phyloP scores from a whole-genome alignment of 2,888 invertebrate genomes.

The Lagria hirta region DNA sequence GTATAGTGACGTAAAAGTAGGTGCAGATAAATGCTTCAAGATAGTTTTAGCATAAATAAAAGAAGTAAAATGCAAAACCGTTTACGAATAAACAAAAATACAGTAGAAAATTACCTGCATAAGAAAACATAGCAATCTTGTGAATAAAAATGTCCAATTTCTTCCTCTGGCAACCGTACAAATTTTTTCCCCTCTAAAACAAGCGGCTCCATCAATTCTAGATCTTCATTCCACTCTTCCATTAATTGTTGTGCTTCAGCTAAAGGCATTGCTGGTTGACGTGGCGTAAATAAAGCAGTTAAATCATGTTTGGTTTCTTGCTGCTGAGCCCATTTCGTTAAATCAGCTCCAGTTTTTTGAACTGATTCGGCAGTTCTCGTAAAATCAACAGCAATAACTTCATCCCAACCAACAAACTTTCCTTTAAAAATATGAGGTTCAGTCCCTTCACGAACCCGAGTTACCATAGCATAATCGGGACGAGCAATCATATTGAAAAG shows the following conservation, averaged over 20 bases:
- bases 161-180: conserved; percentile 93
- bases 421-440: conserved; percentile 93
- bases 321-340: conserved; percentile 86
- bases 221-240: conserved; percentile 97
- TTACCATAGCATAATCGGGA: conserved; percentile 84
- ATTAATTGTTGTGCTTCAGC: conserved; percentile 85
- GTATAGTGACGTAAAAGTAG: no score
- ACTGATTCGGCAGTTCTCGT: conserved; percentile 98
- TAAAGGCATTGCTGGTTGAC: conserved; percentile 85
- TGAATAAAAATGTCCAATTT: conserved; percentile 89
- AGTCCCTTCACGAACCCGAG: conserved; percentile 87
- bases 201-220: conserved; percentile 97
- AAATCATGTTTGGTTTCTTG: conserved; percentile 93
- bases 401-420: conserved; percentile 97
- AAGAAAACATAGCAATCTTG: conserved; percentile 97
- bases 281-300: conserved; percentile 91
- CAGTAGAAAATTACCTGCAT: no score
- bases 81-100: conserved; percentile 83
- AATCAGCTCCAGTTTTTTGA: conserved; percentile 92
- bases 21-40: no score
- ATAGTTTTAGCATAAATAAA: no score
- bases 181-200: conserved; percentile 96
- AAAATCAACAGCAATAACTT: conserved; percentile 98
- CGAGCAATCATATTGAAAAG: conserved; percentile 92
- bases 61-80: no score